Evolutionary conservation across 2,888 invertebrate species (phyloP).

Genomic region (Noctua pronuba): DNA sequence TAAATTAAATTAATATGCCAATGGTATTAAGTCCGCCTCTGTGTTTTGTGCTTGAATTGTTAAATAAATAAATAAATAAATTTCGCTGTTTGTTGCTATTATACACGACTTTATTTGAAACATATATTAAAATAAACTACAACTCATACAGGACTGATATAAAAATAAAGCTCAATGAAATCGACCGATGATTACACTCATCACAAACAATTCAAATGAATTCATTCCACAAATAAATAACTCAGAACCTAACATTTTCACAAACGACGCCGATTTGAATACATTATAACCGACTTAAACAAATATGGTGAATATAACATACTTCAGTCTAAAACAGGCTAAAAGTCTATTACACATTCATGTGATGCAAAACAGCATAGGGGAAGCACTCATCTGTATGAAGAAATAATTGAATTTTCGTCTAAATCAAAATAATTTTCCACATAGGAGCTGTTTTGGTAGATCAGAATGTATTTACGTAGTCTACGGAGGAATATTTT

Average conservation of each 20-base stretch:
- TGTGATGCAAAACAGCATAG: conserved; percentile 56
- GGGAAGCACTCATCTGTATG: conserved; percentile 63
- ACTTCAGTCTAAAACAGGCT: conserved; percentile 53
- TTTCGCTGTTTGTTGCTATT: not conserved
- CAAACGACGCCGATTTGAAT: conserved; percentile 38
- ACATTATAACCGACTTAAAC: conserved; percentile 30
- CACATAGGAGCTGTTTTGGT: conserved; percentile 17
- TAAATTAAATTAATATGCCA: not conserved
- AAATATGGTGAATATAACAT: conserved; percentile 54
- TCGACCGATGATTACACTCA: not conserved
- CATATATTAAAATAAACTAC: not conserved
- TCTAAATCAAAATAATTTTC: conserved; percentile 59
- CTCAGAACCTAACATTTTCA: conserved; percentile 3
- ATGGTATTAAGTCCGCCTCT: no score
- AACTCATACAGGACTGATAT: not conserved
- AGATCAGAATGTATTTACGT: conserved; percentile 14
- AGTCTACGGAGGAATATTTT: conserved; percentile 3
- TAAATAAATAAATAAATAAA: no score
- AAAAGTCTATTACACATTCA: conserved; percentile 57
- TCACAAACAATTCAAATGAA: not conserved
- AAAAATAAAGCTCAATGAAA: not conserved
- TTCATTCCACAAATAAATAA: conserved; percentile 14
- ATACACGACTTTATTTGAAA: not conserved
- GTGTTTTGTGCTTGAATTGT: no score
- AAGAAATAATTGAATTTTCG: conserved; percentile 67